Conservation (phyloP, 2,888 invertebrate species). For the Scaptomyza polygonia region DNA sequence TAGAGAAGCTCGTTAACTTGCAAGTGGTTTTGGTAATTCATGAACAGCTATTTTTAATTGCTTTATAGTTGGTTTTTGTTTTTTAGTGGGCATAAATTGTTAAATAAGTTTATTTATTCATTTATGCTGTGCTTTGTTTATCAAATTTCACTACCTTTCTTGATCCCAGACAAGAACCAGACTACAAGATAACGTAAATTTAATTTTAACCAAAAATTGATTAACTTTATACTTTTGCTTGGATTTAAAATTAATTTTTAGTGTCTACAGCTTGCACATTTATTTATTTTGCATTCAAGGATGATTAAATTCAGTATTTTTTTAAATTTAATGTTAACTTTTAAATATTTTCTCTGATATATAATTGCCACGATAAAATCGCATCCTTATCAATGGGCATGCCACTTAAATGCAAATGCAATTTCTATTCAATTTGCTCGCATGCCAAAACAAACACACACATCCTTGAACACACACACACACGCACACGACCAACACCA, state of each 20-base stretch:
- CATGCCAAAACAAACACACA: slow-evolving; percentile 24
- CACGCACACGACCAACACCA: neutral
- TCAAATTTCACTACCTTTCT: too few species aligned
- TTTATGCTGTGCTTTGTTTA: neutral
- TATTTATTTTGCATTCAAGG: too few species aligned
- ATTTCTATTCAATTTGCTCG: slow-evolving; percentile 61
- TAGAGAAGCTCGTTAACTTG: slow-evolving; percentile 18
- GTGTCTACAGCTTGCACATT: too few species aligned
- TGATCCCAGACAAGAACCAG: too few species aligned
- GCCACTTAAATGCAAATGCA: slow-evolving; percentile 34
- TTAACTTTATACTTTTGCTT: too few species aligned
- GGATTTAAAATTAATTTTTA: too few species aligned
- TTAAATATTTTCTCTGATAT: neutral
- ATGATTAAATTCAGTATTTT: neutral
- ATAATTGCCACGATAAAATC: slow-evolving; percentile 2
- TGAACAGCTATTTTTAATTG: slow-evolving; percentile 56
- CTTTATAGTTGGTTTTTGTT: slow-evolving; percentile 10
- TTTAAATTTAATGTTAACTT: neutral
- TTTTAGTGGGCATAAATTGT: slow-evolving; percentile 4
- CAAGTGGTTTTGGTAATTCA: slow-evolving; percentile 60
- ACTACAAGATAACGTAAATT: too few species aligned
- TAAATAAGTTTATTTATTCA: slow-evolving; percentile 1
- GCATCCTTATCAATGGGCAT: slow-evolving; percentile 23
- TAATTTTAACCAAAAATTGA: too few species aligned
- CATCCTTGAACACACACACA: slow-evolving; percentile 30